These are phyloP conservation scores for Sparidentex hasta DNA, from an alignment of 2,797 vertebrate genomes.

Conservation along the genomic window DNA sequence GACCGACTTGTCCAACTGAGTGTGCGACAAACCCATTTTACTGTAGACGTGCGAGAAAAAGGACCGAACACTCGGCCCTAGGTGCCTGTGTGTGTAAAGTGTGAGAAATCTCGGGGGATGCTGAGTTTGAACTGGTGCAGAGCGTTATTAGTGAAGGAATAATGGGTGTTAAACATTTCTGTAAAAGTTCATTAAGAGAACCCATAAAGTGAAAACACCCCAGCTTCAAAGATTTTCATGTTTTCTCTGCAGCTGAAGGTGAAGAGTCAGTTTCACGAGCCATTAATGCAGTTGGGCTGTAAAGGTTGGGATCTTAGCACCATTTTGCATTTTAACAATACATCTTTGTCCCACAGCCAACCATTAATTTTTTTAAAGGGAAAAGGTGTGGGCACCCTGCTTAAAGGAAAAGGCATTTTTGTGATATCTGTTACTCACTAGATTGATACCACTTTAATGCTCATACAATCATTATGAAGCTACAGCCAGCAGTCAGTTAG, in stretches of 20 bases:
- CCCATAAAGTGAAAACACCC: constrained; percentile 4
- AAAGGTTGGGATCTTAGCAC: no score
- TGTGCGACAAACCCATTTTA: background rate
- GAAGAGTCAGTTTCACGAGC: background rate
- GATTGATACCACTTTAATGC: background rate
- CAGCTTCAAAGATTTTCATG: background rate
- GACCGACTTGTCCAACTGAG: background rate
- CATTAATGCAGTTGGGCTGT: background rate
- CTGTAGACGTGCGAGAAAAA: constrained; percentile 1
- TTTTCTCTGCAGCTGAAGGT: background rate
- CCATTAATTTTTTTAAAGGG: no score
- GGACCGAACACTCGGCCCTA: background rate
- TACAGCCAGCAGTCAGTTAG: background rate
- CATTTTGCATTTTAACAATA: background rate
- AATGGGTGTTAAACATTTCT: background rate
- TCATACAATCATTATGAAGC: background rate
- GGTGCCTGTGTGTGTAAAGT: background rate
- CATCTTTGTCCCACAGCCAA: no score
- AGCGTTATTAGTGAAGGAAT: background rate
- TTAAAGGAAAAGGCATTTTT: no score
- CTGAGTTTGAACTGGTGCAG: background rate
- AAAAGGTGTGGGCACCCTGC: no score
- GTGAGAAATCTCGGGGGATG: background rate
- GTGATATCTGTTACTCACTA: no score
- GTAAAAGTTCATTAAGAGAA: background rate